Percentiles rank a stretch among this genome's conserved stretches.
Evolutionary conservation across 2,113 vertebrate species (phyloP).

Genomic region (Pseudorectes ferrugineus): DNA sequence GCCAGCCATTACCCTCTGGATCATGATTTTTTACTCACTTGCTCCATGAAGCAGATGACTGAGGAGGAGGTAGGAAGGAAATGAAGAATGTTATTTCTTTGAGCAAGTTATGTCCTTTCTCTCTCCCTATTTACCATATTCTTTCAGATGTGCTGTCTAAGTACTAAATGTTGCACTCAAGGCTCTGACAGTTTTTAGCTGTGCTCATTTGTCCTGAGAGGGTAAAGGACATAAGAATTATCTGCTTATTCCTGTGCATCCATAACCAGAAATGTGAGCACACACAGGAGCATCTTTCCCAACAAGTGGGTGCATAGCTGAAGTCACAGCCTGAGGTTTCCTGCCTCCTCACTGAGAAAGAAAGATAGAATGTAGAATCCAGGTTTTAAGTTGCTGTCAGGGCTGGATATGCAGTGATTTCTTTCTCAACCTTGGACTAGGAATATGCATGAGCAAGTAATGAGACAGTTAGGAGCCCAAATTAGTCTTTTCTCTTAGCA

Average conservation of each 20-base stretch:
- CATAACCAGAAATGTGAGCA: not conserved
- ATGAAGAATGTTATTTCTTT: not conserved
- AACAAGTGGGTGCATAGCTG: not conserved
- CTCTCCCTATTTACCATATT: not conserved
- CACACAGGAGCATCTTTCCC: not conserved
- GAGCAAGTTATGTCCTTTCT: not conserved
- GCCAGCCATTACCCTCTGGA: not conserved
- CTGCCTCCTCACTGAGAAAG: not conserved
- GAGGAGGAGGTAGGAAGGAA: not conserved
- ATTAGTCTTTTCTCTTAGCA: conserved; percentile 54
- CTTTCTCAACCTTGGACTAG: not conserved
- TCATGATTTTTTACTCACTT: conserved; percentile 5
- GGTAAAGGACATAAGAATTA: not conserved
- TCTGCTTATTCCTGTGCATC: not conserved
- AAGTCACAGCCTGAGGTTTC: not conserved
- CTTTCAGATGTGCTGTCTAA: not conserved
- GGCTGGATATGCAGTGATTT: conserved; percentile 8
- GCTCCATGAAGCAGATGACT: not conserved
- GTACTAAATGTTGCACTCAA: not conserved
- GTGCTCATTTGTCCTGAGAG: not conserved
- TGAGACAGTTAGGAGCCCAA: conserved; percentile 33
- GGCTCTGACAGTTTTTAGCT: not conserved
- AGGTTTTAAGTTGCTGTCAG: not conserved
- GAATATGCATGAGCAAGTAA: conserved; percentile 50
- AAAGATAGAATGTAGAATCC: not conserved